phyloP scores from a whole-genome alignment of 2,888 invertebrate species.

The Amphipyra tragopoginis region DNA sequence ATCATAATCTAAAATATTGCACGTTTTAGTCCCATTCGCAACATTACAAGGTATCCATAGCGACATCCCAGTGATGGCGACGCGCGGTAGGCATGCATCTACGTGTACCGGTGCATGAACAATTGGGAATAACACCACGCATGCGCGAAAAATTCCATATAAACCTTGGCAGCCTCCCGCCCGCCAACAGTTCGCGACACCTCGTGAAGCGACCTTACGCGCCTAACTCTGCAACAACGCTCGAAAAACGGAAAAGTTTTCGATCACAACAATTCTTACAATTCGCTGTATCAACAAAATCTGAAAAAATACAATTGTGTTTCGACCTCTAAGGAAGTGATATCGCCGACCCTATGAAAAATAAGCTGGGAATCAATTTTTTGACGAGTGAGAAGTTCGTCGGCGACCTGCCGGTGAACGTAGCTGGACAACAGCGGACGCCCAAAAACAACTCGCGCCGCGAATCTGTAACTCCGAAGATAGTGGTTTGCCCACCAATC shows the following conservation, averaged over 20 bases:
- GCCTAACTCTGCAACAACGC: conserved; percentile 55
- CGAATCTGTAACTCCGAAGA: conserved; percentile 82
- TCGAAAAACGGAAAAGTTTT: conserved; percentile 78
- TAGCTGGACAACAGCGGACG: conserved; percentile 66
- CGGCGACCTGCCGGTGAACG: conserved; percentile 75
- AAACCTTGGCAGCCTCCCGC: conserved; percentile 63
- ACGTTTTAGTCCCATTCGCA: conserved; percentile 13
- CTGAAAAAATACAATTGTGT: conserved; percentile 52
- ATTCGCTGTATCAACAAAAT: conserved; percentile 48
- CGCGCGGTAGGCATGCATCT: conserved; percentile 59
- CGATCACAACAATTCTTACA: conserved; percentile 60
- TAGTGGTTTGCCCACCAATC: conserved; percentile 86
- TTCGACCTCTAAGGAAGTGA: conserved; percentile 62
- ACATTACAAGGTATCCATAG: conserved; percentile 32
- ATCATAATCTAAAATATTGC: background rate
- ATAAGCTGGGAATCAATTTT: conserved; percentile 76
- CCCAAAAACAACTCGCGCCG: conserved; percentile 71
- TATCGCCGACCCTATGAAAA: conserved; percentile 80
- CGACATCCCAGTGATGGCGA: conserved; percentile 29
- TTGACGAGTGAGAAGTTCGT: conserved; percentile 77
- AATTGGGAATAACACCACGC: conserved; percentile 65
- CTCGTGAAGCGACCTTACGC: conserved; percentile 71
- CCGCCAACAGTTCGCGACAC: conserved; percentile 75
- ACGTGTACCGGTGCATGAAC: conserved; percentile 70
- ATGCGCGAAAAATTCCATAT: conserved; percentile 76